Percentiles rank a stretch among this genome's conserved stretches.
Evolutionary conservation across 2,888 invertebrate genomes (phyloP).

Genomic region (Melieria crassipennis): DNA sequence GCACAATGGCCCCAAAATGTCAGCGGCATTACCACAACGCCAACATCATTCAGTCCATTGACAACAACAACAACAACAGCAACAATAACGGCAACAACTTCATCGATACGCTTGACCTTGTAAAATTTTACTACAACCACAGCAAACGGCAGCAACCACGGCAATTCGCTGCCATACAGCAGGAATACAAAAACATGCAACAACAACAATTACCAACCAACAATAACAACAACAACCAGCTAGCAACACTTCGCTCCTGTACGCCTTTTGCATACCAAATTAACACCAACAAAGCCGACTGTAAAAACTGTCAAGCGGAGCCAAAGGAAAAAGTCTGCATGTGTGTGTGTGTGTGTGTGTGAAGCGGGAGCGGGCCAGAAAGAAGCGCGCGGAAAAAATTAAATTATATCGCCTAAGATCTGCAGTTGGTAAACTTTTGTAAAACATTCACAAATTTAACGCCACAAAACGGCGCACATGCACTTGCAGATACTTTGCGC

Average conservation of each 20-base stretch:
- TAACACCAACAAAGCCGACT: slow-evolving; percentile 38
- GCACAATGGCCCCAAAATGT: neutral
- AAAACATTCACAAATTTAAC: slow-evolving; percentile 40
- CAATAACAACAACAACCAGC: slow-evolving; percentile 38
- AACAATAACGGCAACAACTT: slow-evolving; percentile 19
- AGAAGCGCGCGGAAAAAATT: slow-evolving; percentile 15
- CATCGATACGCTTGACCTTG: slow-evolving; percentile 51
- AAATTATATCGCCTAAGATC: slow-evolving; percentile 34
- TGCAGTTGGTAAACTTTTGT: slow-evolving; percentile 37
- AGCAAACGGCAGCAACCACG: slow-evolving; percentile 9
- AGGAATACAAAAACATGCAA: slow-evolving; percentile 1
- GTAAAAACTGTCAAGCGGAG: neutral
- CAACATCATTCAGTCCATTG: no score
- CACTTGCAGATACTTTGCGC: neutral
- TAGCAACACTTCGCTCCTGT: slow-evolving; percentile 46
- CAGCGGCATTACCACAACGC: no score
- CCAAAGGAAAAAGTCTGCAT: neutral
- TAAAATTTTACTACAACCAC: slow-evolving; percentile 48
- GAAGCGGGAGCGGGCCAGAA: neutral
- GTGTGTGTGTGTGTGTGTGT: neutral
- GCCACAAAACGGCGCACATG: slow-evolving; percentile 22
- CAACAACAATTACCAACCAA: slow-evolving; percentile 18
- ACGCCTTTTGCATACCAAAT: slow-evolving; percentile 64
- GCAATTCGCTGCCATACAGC: neutral
- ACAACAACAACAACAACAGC: no score